These are phyloP conservation scores for Enteromius afrohamiltoni DNA, from an alignment of 2,797 vertebrate species.

Conservation along the genomic window DNA sequence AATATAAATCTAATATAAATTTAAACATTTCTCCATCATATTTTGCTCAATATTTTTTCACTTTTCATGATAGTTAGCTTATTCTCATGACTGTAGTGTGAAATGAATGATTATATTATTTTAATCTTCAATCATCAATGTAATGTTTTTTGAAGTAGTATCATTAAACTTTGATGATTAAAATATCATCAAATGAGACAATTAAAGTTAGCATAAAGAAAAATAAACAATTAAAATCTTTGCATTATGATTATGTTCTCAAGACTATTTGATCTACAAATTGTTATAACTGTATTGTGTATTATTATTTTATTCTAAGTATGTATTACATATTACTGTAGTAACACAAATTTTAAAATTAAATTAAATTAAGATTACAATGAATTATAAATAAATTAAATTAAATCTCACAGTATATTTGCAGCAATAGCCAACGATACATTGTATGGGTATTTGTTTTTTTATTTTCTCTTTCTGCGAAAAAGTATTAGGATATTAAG, in stretches of 20 bases:
- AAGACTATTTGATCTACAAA: not conserved
- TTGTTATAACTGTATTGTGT: not conserved
- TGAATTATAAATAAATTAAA: not conserved
- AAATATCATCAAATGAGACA: not conserved
- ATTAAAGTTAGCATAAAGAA: not conserved
- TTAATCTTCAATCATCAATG: not conserved
- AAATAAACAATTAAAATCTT: not conserved
- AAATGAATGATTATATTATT: not conserved
- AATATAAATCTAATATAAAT: not conserved
- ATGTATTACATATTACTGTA: not conserved
- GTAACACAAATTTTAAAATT: not conserved
- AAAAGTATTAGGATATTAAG: too few species aligned
- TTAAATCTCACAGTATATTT: not conserved
- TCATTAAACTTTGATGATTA: not conserved
- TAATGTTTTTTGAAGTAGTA: not conserved
- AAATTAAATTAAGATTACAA: not conserved
- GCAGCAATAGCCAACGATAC: too few species aligned
- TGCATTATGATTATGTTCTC: not conserved
- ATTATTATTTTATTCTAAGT: not conserved
- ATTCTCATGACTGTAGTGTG: not conserved
- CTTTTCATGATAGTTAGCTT: not conserved
- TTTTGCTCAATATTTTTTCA: not conserved
- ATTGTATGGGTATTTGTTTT: too few species aligned
- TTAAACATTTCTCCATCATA: not conserved
- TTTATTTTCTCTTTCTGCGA: too few species aligned